Evolutionary conservation across 2,113 vertebrate species (phyloP).

Genomic region (Planiliza haematocheilus): DNA sequence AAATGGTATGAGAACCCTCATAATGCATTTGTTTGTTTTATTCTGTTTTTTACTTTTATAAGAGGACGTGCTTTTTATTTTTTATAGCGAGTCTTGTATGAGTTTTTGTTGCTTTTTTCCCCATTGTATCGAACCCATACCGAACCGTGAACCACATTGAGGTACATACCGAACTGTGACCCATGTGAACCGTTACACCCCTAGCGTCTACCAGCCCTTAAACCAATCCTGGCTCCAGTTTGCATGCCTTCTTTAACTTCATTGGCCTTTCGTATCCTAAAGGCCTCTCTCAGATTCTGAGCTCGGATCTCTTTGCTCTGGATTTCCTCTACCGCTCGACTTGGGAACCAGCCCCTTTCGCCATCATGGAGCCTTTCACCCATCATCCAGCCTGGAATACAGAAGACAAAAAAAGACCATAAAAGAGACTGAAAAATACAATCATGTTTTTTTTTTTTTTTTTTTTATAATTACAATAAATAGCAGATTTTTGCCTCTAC

Average conservation of each 20-base stretch:
- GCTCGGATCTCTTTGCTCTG: constrained; percentile 92
- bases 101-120: too few species aligned
- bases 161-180: too few species aligned
- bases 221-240: constrained; percentile 40
- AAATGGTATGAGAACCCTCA: too few species aligned
- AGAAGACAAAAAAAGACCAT: not conserved
- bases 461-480: constrained; percentile 2
- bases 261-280: constrained; percentile 92
- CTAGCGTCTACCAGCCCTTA: constrained; percentile 70
- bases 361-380: constrained; percentile 95
- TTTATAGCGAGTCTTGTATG: too few species aligned
- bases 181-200: too few species aligned
- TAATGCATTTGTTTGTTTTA: too few species aligned
- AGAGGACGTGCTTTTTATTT: too few species aligned
- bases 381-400: constrained; percentile 92
- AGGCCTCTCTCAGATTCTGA: constrained; percentile 94
- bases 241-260: constrained; percentile 75
- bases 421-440: not conserved
- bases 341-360: constrained; percentile 97
- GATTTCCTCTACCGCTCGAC: constrained; percentile 92
- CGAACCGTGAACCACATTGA: too few species aligned
- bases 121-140: too few species aligned
- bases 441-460: not conserved
- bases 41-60: too few species aligned
- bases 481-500: constrained; percentile 10